Evolutionary conservation across 2,113 vertebrate species (phyloP).

Genomic region (Sterna hirundo): DNA sequence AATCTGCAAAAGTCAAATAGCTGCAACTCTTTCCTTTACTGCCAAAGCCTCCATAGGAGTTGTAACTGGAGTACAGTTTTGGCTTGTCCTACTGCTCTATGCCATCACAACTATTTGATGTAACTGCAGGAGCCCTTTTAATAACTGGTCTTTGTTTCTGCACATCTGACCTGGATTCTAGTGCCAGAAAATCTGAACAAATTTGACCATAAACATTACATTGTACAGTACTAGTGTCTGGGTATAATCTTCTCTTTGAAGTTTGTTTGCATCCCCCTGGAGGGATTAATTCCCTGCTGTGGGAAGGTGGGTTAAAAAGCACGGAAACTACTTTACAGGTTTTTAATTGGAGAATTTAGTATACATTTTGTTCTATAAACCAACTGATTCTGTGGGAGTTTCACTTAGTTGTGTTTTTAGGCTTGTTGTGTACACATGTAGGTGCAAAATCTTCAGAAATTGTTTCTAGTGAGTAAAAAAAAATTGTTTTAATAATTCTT

Average conservation of each 20-base stretch:
- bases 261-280: constrained; percentile 74
- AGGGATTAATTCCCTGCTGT: constrained; percentile 79
- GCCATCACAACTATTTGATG: constrained; percentile 47
- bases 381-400: constrained; percentile 65
- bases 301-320: constrained; percentile 78
- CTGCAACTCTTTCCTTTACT: neutral
- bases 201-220: constrained; percentile 73
- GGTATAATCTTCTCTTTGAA: constrained; percentile 81
- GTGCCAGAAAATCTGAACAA: constrained; percentile 69
- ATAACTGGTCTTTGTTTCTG: constrained; percentile 65
- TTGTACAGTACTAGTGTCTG: constrained; percentile 75
- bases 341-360: constrained; percentile 79
- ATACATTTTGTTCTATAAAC: constrained; percentile 75
- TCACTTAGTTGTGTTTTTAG: constrained; percentile 54
- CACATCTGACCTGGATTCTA: constrained; percentile 67
- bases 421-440: constrained; percentile 27
- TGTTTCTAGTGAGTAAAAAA: neutral
- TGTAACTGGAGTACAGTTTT: neutral
- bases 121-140: constrained; percentile 62
- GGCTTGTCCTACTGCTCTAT: constrained; percentile 38
- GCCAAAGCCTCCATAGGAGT: neutral
- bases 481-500: neutral
- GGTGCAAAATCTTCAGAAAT: constrained; percentile 17
- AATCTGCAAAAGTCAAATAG: neutral
- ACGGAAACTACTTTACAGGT: constrained; percentile 72